Conservation (phyloP, 2,888 invertebrate genomes). For the Meloe dianella region DNA sequence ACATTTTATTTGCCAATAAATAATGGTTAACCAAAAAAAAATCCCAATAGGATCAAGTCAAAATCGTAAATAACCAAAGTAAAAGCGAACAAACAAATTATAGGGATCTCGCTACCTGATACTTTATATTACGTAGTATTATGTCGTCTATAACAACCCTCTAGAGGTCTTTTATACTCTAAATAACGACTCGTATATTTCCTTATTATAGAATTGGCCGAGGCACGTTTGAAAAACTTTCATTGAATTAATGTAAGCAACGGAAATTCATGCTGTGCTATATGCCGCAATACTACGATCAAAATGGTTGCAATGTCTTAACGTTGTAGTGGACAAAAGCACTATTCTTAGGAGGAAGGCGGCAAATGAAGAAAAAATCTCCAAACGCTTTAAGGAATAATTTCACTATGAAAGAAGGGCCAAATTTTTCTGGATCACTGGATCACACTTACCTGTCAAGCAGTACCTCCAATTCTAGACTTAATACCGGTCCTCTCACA, state of each 20-base stretch:
- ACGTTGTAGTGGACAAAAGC: too few relatives aligned
- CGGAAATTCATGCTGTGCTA: slow-evolving; percentile 1
- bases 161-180: slow-evolving; percentile 1
- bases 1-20: neutral
- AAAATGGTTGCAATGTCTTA: too few relatives aligned
- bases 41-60: slow-evolving; percentile 9
- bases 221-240: neutral
- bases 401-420: too few relatives aligned
- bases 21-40: slow-evolving; percentile 10
- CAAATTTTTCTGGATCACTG: too few relatives aligned
- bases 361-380: too few relatives aligned
- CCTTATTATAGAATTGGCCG: neutral
- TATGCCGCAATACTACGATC: neutral
- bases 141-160: slow-evolving; percentile 3
- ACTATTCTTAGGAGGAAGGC: too few relatives aligned
- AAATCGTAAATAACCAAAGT: slow-evolving; percentile 8
- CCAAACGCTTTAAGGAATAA: too few relatives aligned
- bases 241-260: neutral
- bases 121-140: slow-evolving; percentile 7
- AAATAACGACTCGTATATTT: slow-evolving; percentile 1
- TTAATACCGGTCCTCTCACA: too few relatives aligned
- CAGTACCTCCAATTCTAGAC: too few relatives aligned
- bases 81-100: slow-evolving; percentile 12
- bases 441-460: too few relatives aligned
- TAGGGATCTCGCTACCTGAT: slow-evolving; percentile 11